Evolutionary conservation across 2,113 vertebrate genomes (phyloP), one percentile per base, ranked within the genome.

Genomic region (Plecturocebus donacophilus): DNA sequence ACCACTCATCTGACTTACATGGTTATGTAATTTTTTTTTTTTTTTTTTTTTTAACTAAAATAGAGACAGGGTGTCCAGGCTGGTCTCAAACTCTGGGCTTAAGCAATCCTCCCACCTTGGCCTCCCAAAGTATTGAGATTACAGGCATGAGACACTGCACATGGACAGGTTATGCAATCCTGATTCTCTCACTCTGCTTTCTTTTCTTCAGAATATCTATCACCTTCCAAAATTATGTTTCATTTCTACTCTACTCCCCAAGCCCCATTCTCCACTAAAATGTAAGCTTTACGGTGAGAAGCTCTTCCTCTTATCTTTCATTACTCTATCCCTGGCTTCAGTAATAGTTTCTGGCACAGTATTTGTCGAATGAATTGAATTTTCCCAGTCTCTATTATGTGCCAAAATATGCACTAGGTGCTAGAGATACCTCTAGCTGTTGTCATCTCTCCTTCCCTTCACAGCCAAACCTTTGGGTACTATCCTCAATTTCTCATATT

Each of bases 121-220:
- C 61, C 61, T 32, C 61, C 27, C 27, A 32, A 64, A 64, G 61
- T 64, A 64, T 64, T 64, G 27, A 32, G 27, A 64, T 32, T 64
- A 64, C 61, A 64, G 61, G 61, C 12, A 13, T 64, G 12, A 32
- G 27, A 30, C 12, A 32, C 61, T 32, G 61, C 27, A 64, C 61
- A 27, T 11, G 12, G 27, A 27, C 61, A 64, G 73, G 40, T 45
- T 76, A 76, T 38, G 58, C 61, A 87, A 80, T 45, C 38, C 38
- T 85, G 80, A 90, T 61, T 66, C 61, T 30, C 45, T 45, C 25
- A 40, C 40, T 61, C 25, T 7, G 14, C 30, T 92, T 86, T 49
- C 66, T 54, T 90, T 64, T 85, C 80, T 86, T 85, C 21, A 84
- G 47, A 88, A 40, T 83, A 91, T n/a, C 94, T 87, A 90, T 13